Evolutionary conservation across 2,888 invertebrate genomes (phyloP).

Genomic region (Amiota mariae): DNA sequence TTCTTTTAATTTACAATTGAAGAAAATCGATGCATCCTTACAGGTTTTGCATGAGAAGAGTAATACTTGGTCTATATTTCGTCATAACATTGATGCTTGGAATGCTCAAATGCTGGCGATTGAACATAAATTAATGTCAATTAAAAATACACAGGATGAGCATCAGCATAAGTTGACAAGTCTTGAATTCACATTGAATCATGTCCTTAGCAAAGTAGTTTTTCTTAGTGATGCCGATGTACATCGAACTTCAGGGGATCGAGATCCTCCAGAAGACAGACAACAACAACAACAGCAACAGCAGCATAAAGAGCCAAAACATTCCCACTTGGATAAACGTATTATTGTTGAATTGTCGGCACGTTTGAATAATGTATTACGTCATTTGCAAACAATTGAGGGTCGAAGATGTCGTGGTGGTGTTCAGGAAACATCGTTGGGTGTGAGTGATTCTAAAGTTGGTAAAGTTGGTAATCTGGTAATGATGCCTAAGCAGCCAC

Average conservation of each 20-base stretch:
- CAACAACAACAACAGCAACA: too few species aligned
- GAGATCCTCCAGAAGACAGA: constrained; percentile 15
- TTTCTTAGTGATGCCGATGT: constrained; percentile 62
- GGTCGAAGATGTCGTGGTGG: constrained; percentile 42
- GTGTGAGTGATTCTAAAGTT: background rate
- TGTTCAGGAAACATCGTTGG: background rate
- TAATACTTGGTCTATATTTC: constrained; percentile 76
- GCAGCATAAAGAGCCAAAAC: constrained; percentile 10
- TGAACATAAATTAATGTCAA: constrained; percentile 75
- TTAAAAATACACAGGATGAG: constrained; percentile 71
- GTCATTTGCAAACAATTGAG: constrained; percentile 58
- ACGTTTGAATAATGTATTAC: constrained; percentile 57
- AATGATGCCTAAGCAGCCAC: constrained; percentile 44
- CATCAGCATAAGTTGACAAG: constrained; percentile 65
- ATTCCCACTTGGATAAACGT: constrained; percentile 44
- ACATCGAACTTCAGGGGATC: constrained; percentile 3
- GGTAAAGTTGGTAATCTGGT: constrained; percentile 28
- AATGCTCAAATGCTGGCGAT: constrained; percentile 75
- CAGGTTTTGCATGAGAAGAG: constrained; percentile 75
- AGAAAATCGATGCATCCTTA: constrained; percentile 74
- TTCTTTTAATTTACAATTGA: constrained; percentile 54
- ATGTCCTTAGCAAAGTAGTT: constrained; percentile 71
- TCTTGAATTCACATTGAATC: constrained; percentile 72
- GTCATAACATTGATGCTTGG: constrained; percentile 76
- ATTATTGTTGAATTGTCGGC: constrained; percentile 47